Base-by-base conservation (phyloP, 2,113 vertebrate species). In the Gopherus evgoodei region DNA sequence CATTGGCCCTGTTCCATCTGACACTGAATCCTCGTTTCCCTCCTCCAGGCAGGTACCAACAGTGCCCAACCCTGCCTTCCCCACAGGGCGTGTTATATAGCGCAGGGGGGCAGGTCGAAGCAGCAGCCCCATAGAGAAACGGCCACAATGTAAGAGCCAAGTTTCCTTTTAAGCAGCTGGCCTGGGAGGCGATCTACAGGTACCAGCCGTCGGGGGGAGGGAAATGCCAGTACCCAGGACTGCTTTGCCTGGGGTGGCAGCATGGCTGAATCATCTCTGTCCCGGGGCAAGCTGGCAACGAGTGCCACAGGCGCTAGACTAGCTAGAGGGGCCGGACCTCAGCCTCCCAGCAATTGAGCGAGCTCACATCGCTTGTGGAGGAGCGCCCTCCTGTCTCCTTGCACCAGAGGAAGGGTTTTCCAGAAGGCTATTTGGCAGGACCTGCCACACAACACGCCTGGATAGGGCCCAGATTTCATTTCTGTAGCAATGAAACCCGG, bases 261-360 rank as follows among this genome's bases (percentile, higher is more conserved):
- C 56, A 44, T 56, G 3, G 56, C 2, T 0, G 0, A 6, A 53
- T 24, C 65, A 0, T 0, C 3, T 12, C 76, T 49, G 76, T 8
- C 76, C 76, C 4, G 25, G 50, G 79, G 88, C 88, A 57, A 35
- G 35, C 3, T n/a, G 62, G 65, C 65, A n/a, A n/a, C 3, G 27
- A 62, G 29, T 35, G 29, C 14, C 59, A 35, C 3, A 65, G 56
- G 54, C 3, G 6, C 59, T 31, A 29, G 29, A 31, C 62, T 65
- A 35, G 31, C 29, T 35, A 35, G 27, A n/a, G 12, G 31, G 14
- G 62, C 13, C 2, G 35, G 62, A n/a, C 7, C 62, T 35, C 31
- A 35, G 62, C 62, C 35, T n/a, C 13, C 29, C 29, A 35, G 62
- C 35, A 16, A 69, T 5, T 11, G 65, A 17, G 35, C 3, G 8